A percentile compares a stretch with the other conserved stretches of the same genome.
These are phyloP conservation scores for Rhynchotus rufescens DNA, from an alignment of 2,797 vertebrate species.

Conservation along the genomic window DNA sequence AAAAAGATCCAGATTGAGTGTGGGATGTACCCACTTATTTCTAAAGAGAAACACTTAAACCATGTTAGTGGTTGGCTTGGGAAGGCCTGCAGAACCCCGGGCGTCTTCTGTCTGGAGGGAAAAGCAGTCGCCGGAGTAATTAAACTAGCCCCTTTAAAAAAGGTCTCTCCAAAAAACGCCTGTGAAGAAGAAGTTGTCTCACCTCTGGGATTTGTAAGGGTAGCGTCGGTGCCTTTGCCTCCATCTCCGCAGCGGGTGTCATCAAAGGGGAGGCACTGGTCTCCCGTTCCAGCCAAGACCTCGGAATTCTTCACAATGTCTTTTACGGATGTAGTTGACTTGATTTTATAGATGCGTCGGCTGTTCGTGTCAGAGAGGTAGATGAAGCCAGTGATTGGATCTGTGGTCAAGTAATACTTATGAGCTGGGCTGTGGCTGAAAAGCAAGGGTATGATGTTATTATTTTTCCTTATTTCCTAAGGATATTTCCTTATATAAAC, in stretches of 20 bases:
- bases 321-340: conserved; percentile 89
- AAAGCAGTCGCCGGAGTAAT: neutral
- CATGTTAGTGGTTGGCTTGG: neutral
- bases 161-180: neutral
- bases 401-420: conserved; percentile 96
- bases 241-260: conserved; percentile 96
- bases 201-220: conserved; percentile 97
- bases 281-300: conserved; percentile 94
- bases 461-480: neutral
- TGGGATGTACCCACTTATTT: neutral
- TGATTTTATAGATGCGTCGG: conserved; percentile 94
- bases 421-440: conserved; percentile 95
- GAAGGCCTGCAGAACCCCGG: neutral
- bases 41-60: neutral
- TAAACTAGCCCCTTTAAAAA: neutral
- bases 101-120: neutral
- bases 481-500: neutral
- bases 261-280: conserved; percentile 97
- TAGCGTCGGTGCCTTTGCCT: conserved; percentile 94
- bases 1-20: neutral
- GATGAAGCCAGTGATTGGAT: conserved; percentile 90
- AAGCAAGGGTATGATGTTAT: conserved; percentile 43
- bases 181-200: conserved; percentile 41
- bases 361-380: conserved; percentile 98
- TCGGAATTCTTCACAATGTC: conserved; percentile 96